Conservation (phyloP, 2,797 vertebrate genomes). For the Mareca penelope region DNA sequence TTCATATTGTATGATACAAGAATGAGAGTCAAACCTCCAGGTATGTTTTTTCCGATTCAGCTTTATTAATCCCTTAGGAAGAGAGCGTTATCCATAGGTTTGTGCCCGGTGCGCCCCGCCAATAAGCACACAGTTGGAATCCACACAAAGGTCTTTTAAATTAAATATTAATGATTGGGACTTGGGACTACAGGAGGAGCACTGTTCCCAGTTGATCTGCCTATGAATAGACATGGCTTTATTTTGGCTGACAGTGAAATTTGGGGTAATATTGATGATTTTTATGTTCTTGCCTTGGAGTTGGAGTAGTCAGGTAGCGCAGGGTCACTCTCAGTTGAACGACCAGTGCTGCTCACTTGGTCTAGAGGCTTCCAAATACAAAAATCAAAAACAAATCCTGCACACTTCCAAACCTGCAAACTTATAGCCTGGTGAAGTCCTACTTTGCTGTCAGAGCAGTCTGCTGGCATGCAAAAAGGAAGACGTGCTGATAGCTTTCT, state of each 20-base stretch:
- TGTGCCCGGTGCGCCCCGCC: too few relatives aligned
- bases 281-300: neutral
- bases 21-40: neutral
- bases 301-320: neutral
- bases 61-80: neutral
- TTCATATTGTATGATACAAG: neutral
- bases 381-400: neutral
- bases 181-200: neutral
- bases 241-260: neutral
- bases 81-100: too few relatives aligned
- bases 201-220: neutral
- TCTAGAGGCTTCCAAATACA: neutral
- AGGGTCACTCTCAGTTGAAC: neutral
- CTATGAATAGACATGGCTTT: neutral
- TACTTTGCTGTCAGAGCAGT: neutral
- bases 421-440: neutral
- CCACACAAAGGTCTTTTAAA: too few relatives aligned
- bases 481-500: neutral
- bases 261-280: neutral
- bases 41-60: neutral
- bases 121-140: too few relatives aligned
- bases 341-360: neutral
- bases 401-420: neutral
- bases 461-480: neutral
- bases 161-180: too few relatives aligned